phyloP scores from a whole-genome alignment of 2,113 vertebrate species.

The Haemorhous mexicanus region DNA sequence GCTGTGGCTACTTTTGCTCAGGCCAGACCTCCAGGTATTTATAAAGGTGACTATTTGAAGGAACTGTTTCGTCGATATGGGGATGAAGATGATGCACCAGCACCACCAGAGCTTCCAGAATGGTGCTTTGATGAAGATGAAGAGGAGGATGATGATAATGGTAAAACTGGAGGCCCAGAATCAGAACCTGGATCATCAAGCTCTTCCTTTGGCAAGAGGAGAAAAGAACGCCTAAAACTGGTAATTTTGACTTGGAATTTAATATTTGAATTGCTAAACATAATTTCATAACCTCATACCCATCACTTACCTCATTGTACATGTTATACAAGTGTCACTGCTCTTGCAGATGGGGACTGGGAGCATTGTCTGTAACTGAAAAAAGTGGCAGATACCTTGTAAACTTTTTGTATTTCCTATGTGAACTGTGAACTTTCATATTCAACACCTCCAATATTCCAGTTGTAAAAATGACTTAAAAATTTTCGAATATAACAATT shows the following conservation, averaged over 20 bases:
- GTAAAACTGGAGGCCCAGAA: constrained; percentile 79
- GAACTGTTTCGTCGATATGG: constrained; percentile 96
- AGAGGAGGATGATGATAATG: constrained; percentile 80
- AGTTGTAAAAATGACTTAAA: neutral
- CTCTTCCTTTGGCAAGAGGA: constrained; percentile 83
- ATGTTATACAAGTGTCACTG: neutral
- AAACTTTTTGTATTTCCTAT: neutral
- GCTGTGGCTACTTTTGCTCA: constrained; percentile 90
- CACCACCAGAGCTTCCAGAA: constrained; percentile 88
- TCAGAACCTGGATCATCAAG: constrained; percentile 91
- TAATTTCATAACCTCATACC: neutral
- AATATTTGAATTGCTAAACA: neutral
- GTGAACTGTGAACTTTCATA: neutral
- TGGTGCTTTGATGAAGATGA: constrained; percentile 96
- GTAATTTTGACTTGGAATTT: constrained; percentile 71
- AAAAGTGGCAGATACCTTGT: neutral
- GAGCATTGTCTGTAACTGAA: neutral
- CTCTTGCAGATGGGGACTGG: neutral
- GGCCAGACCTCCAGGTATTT: constrained; percentile 94
- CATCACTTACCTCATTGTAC: neutral
- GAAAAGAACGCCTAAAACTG: constrained; percentile 92
- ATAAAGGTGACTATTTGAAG: constrained; percentile 97
- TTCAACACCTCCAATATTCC: neutral
- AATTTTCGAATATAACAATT: neutral
- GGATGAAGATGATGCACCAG: constrained; percentile 88